These are phyloP conservation scores for Biston betularia DNA, from an alignment of 2,888 invertebrate species.

Conservation along the genomic window DNA sequence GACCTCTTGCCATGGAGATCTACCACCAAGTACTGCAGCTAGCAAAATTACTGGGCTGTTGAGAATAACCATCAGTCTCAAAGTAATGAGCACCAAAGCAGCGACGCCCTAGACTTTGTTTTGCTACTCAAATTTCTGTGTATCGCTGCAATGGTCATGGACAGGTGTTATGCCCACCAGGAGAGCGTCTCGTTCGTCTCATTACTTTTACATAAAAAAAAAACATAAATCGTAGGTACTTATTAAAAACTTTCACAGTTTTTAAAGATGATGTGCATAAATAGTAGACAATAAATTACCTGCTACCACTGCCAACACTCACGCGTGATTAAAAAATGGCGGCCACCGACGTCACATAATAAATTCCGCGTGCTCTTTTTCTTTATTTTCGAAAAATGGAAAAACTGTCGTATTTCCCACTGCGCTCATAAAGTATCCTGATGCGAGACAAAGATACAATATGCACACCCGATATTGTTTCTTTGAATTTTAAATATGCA, in stretches of 20 bases:
- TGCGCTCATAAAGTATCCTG: conserved; percentile 76
- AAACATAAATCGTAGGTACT: too few species aligned
- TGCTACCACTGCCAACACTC: conserved; percentile 57
- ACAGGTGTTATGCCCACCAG: too few species aligned
- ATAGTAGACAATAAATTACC: conserved; percentile 52
- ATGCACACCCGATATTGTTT: conserved; percentile 82
- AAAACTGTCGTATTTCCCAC: conserved; percentile 78
- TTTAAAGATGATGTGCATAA: conserved; percentile 24
- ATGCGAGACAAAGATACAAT: conserved; percentile 69
- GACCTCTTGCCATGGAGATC: too few species aligned
- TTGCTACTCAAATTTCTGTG: too few species aligned
- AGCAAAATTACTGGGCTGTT: too few species aligned
- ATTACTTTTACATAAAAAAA: too few species aligned
- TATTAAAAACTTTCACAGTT: neutral
- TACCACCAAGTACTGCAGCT: too few species aligned
- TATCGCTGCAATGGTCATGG: too few species aligned
- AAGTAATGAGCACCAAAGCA: too few species aligned
- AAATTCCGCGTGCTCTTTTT: conserved; percentile 63
- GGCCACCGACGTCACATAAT: conserved; percentile 59
- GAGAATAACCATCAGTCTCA: too few species aligned
- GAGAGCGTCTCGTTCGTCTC: too few species aligned
- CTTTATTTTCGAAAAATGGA: conserved; percentile 63
- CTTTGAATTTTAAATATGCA: conserved; percentile 80
- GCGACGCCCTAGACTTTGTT: too few species aligned
- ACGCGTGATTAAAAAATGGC: conserved; percentile 67